Evolutionary conservation across 2,888 invertebrate species (phyloP), one percentile per base, ranked within the genome.

Genomic region (Keiferia lycopersicella): DNA sequence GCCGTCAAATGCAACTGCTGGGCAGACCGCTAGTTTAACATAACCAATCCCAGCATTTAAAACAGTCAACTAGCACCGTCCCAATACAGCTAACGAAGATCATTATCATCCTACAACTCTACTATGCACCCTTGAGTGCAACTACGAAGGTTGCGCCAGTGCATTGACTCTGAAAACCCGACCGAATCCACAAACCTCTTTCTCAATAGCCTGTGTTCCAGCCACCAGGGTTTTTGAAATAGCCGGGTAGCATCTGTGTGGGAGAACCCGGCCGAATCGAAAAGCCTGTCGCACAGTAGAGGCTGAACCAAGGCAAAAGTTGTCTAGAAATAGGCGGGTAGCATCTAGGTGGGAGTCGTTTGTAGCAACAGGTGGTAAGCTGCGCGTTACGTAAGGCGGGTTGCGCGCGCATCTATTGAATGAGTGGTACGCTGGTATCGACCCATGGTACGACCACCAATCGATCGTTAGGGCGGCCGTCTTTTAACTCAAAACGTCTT

Each of bases 111-210:
- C 75, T 69, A 72, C 69, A 73, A 77, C 78, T 77, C 80, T 83
- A 85, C 87, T 87, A 87, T 89, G 88, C 90, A 89, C 89, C 90
- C 90, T 91, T 91, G 90, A 90, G 90, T 87, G 90, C 90, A 89
- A 72, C 80, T 74, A 61, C 87, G 89, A 91, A 91, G 90, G 91
- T 90, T 91, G 89, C 81, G 73, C 74, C 77, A 78, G 91, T 90
- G 88, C 91, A 89, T 82, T 91, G 91, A 90, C 91, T 80, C 80
- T 80, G 73, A 71, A 67, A 73, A 86, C 69, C 83, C 88, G 78
- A 45, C 84, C 75, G 69, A 86, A 82, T 84, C 74, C 8, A 68
- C 66, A 71, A 69, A 66, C 68, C 62, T 64, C 57, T 63, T 59
- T 59, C 34, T 58, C 66, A 61, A 67, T 66, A 67, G 67, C 67